Evolutionary conservation across 2,888 invertebrate species (phyloP).

Genomic region (Macropis europaea): DNA sequence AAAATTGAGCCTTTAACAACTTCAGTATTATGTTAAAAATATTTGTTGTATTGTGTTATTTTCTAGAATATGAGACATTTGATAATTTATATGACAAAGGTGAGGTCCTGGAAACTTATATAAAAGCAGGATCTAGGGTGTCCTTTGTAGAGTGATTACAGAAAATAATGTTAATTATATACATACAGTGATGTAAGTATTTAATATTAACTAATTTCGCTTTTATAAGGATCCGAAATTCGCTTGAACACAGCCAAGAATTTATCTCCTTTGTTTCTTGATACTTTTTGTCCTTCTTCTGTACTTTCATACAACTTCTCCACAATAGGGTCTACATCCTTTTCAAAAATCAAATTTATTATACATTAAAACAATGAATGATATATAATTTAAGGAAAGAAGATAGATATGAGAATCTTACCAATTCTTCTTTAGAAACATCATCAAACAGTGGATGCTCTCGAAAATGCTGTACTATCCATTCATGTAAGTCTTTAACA

Average conservation of each 20-base stretch:
- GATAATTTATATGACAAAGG: neutral
- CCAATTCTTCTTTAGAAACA: conserved; percentile 88
- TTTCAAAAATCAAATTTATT: conserved; percentile 59
- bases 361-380: neutral
- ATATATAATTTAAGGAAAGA: neutral
- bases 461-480: conserved; percentile 96
- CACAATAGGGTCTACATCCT: conserved; percentile 92
- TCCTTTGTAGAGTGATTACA: conserved; percentile 1
- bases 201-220: conserved; percentile 25
- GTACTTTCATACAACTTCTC: conserved; percentile 94
- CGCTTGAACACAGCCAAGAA: conserved; percentile 94
- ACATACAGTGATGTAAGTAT: neutral
- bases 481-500: conserved; percentile 97
- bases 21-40: neutral
- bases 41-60: neutral
- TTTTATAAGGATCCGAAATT: conserved; percentile 80
- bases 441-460: conserved; percentile 94
- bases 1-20: neutral
- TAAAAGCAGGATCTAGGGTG: conserved; percentile 13
- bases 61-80: neutral
- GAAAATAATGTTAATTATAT: conserved; percentile 17
- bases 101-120: neutral
- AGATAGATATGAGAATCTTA: conserved; percentile 81
- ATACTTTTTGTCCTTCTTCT: conserved; percentile 99
- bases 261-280: conserved; percentile 96